A percentile compares a stretch with the other conserved stretches of the same genome.
phyloP scores from a whole-genome alignment of 2,797 vertebrate species.

The Chloroceryle inda region DNA sequence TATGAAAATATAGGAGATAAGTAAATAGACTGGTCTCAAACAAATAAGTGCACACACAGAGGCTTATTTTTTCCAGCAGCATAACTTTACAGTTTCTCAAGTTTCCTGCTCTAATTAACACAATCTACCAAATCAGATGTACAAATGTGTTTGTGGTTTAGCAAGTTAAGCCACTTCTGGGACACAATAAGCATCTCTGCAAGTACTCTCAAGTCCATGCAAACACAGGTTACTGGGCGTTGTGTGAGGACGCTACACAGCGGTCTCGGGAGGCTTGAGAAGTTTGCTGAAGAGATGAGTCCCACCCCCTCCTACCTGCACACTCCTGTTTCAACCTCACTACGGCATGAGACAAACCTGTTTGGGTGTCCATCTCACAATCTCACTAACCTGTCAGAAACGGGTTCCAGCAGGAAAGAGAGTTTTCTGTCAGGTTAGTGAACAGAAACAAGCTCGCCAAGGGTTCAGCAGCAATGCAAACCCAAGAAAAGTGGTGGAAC shows the following conservation, averaged over 20 bases:
- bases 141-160: background rate
- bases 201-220: background rate
- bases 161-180: background rate
- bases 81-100: background rate
- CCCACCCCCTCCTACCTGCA: background rate
- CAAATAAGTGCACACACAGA: background rate
- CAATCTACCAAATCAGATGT: background rate
- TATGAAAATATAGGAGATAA: background rate
- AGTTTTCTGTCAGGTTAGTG: background rate
- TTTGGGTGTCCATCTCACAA: background rate
- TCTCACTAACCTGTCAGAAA: background rate
- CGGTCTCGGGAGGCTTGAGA: background rate
- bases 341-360: background rate
- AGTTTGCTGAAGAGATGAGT: background rate
- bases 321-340: background rate
- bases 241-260: background rate
- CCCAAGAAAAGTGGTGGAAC: background rate
- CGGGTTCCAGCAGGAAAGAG: background rate
- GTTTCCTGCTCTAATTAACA: background rate
- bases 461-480: background rate
- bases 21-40: background rate
- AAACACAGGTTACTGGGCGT: background rate
- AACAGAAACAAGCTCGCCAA: background rate
- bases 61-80: background rate
- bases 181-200: background rate